Evolutionary conservation across 2,797 vertebrate species (phyloP).

Genomic region (Chloroceryle inda): DNA sequence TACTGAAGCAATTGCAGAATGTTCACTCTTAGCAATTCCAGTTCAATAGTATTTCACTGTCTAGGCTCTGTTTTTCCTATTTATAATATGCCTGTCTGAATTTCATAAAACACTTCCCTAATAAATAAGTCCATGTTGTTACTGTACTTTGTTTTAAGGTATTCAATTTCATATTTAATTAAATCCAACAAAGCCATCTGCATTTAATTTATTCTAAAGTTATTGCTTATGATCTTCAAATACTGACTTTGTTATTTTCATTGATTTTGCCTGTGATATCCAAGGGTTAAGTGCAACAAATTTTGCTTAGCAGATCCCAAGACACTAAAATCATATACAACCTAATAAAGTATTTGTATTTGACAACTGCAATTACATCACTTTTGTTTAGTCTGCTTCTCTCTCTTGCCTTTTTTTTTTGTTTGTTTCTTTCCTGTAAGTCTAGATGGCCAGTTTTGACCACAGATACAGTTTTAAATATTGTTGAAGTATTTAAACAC

Average conservation of each 20-base stretch:
- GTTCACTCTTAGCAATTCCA: neutral
- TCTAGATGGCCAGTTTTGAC: neutral
- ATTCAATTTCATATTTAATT: conserved; percentile 59
- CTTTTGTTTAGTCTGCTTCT: neutral
- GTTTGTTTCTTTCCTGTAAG: neutral
- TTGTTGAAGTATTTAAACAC: neutral
- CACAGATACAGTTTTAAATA: neutral
- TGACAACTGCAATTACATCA: neutral
- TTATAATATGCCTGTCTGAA: conserved; percentile 10
- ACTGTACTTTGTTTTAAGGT: conserved; percentile 46
- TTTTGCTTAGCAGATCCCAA: neutral
- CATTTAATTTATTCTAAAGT: conserved; percentile 28
- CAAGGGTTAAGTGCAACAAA: neutral
- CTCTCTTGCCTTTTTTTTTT: neutral
- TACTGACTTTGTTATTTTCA: conserved; percentile 24
- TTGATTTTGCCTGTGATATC: neutral
- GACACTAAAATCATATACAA: neutral
- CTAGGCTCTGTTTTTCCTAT: neutral
- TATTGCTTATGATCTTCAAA: conserved; percentile 8
- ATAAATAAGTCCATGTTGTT: conserved; percentile 38
- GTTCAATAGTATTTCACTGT: neutral
- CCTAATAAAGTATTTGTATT: neutral
- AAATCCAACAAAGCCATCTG: conserved; percentile 45
- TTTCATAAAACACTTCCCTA: conserved; percentile 3
- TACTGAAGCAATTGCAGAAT: neutral